These are phyloP conservation scores for Tinamus major DNA, from an alignment of 2,797 vertebrate species.

Conservation along the genomic window DNA sequence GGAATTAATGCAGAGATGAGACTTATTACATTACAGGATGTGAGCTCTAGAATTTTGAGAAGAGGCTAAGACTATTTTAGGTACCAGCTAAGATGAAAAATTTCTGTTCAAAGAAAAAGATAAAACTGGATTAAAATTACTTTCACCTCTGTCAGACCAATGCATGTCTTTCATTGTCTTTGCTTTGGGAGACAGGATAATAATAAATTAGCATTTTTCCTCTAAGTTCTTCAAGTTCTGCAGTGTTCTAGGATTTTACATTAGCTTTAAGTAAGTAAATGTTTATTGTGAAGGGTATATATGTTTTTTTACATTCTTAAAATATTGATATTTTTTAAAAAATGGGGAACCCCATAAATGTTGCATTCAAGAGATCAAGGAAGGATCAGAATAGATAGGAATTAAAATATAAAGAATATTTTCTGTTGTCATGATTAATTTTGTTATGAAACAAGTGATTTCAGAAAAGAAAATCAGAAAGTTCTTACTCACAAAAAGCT, in stretches of 20 bases:
- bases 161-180: not conserved
- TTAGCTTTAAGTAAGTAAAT: not conserved
- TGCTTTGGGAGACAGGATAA: not conserved
- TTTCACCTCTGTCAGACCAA: not conserved
- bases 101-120: not conserved
- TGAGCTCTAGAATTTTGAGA: not conserved
- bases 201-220: not conserved
- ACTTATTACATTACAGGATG: not conserved
- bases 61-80: not conserved
- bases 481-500: not conserved
- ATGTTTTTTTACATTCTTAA: not conserved
- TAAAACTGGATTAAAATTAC: not conserved
- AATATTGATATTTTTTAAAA: not conserved
- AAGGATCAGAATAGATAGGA: not conserved
- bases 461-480: not conserved
- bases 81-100: not conserved
- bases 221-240: not conserved
- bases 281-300: not conserved
- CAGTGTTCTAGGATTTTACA: not conserved
- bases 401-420: not conserved
- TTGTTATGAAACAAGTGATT: not conserved
- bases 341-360: not conserved
- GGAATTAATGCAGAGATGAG: not conserved
- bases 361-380: not conserved
- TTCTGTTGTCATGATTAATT: not conserved